Percentiles rank a stretch among this genome's conserved stretches.
Conservation (phyloP, 1,140 invertebrate genomes). For the Varroa destructor region DNA sequence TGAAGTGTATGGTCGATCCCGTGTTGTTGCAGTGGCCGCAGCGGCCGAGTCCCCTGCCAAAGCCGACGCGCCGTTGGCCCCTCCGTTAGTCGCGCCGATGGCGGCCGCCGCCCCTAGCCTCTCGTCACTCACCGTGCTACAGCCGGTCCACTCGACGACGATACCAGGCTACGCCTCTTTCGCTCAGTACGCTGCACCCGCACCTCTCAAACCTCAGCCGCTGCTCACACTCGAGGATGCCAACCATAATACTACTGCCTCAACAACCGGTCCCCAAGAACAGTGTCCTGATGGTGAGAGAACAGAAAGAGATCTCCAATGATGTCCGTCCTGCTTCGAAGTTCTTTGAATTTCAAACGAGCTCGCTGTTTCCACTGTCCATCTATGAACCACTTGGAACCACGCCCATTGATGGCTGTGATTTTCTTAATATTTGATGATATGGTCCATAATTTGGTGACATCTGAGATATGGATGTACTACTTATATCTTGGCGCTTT, state of each 20-base stretch:
- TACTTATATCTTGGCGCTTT: no score
- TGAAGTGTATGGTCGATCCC: no score
- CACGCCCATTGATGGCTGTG: no score
- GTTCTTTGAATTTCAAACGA: no score
- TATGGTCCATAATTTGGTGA: no score
- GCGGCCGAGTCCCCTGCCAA: slow-evolving; percentile 20
- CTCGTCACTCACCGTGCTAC: slow-evolving; percentile 11
- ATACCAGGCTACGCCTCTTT: slow-evolving; percentile 24
- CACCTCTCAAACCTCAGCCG: slow-evolving; percentile 18
- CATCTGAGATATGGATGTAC: no score
- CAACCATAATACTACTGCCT: slow-evolving; percentile 9
- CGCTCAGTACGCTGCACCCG: slow-evolving; percentile 22
- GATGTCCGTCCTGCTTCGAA: no score
- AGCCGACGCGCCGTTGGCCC: slow-evolving; percentile 14
- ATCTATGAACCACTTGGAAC: no score
- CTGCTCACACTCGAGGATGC: slow-evolving; percentile 25
- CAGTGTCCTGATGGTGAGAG: slow-evolving; percentile 27
- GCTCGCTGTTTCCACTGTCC: no score
- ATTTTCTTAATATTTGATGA: no score
- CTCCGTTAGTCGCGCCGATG: background rate
- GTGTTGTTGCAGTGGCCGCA: slow-evolving; percentile 19
- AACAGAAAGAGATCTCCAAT: no score
- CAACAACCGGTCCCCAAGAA: slow-evolving; percentile 7
- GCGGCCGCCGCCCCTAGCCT: background rate
- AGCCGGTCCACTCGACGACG: slow-evolving; percentile 26